A percentile compares a stretch with the other conserved stretches of the same genome.
Conservation (phyloP, 2,797 vertebrate genomes). For the Poeciliopsis infans region DNA sequence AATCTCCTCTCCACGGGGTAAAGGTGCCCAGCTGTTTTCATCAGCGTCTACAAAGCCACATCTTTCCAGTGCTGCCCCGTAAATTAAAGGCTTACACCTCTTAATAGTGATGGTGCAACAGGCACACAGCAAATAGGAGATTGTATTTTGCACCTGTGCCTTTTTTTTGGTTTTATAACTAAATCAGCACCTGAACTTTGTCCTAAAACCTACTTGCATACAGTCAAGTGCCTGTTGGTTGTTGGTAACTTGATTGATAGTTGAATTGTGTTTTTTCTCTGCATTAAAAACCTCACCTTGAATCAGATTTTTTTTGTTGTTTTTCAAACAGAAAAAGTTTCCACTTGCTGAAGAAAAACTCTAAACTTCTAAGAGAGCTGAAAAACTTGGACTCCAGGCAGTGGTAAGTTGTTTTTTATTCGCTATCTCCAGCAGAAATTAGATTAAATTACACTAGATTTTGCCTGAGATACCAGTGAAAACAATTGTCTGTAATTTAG, state of each 20-base stretch:
- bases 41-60: constrained; percentile 65
- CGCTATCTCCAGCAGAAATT: constrained; percentile 8
- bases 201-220: constrained; percentile 3
- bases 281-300: constrained; percentile 8
- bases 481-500: background rate
- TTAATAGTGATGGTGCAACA: constrained; percentile 69
- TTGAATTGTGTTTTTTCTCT: background rate
- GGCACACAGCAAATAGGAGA: constrained; percentile 55
- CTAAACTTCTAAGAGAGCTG: constrained; percentile 94
- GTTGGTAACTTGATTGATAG: constrained; percentile 1
- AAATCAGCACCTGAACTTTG: constrained; percentile 31
- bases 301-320: constrained; percentile 29
- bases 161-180: constrained; percentile 24
- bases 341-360: constrained; percentile 98
- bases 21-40: constrained; percentile 75
- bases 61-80: constrained; percentile 60
- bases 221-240: background rate
- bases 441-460: background rate
- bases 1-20: constrained; percentile 75
- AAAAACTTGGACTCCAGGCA: constrained; percentile 98
- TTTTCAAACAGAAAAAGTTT: constrained; percentile 89
- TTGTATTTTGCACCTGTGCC: constrained; percentile 71
- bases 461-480: constrained; percentile 9
- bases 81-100: constrained; percentile 82
- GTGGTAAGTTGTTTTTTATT: constrained; percentile 81